Conservation (phyloP, 2,797 vertebrate species). For the Loris lydekkerianus region DNA sequence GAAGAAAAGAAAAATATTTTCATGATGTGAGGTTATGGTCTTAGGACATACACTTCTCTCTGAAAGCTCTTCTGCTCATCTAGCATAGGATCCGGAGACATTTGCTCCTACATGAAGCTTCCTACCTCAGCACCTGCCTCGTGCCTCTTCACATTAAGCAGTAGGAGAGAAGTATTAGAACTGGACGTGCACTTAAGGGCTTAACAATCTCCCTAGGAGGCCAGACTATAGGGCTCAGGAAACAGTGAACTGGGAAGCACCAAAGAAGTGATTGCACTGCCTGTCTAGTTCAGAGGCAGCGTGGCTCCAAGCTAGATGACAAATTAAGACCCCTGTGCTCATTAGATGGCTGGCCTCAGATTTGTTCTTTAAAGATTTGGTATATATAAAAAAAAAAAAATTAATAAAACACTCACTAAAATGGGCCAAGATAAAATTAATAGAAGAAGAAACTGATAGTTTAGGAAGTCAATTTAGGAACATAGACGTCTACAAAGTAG, state of each 20-base stretch:
- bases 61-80: neutral
- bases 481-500: no score
- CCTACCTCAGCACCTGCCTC: neutral
- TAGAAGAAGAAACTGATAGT: neutral
- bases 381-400: neutral
- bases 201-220: neutral
- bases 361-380: neutral
- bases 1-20: no score
- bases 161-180: neutral
- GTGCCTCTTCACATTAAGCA: neutral
- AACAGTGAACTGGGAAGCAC: neutral
- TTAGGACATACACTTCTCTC: no score
- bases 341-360: neutral
- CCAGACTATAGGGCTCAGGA: neutral
- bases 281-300: neutral
- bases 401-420: neutral
- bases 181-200: rapidly evolving
- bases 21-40: no score
- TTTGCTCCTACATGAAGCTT: neutral
- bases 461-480: neutral
- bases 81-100: rapidly evolving
- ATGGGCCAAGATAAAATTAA: neutral
- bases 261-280: neutral
- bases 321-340: rapidly evolving
- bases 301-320: no score